Conservation (phyloP, 37 sponge, comb jelly and placozoan genomes). For the Dysidea cf. avara region DNA sequence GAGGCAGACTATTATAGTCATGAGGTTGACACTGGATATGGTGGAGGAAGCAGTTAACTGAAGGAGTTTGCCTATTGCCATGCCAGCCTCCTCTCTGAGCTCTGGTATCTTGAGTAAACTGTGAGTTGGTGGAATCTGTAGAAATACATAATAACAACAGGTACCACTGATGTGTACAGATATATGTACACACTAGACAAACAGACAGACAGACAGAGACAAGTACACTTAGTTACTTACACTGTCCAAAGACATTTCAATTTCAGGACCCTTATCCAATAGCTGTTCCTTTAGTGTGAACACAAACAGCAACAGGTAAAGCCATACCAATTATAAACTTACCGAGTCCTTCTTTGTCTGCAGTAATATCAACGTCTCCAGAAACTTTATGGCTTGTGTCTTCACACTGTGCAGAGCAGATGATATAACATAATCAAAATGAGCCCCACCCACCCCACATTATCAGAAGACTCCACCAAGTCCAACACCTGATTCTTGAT, state of each 20-base stretch:
- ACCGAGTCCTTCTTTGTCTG: slow-evolving; percentile 76
- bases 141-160: too few species aligned
- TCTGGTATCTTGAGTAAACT: slow-evolving; percentile 42
- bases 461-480: slow-evolving; percentile 38
- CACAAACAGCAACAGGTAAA: background rate
- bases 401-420: slow-evolving; percentile 18
- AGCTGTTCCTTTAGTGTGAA: background rate
- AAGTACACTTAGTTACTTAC: too few species aligned
- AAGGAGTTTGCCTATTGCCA: slow-evolving; percentile 50
- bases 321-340: background rate
- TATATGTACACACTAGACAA: too few species aligned
- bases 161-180: too few species aligned
- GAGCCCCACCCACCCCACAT: slow-evolving; percentile 63
- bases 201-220: too few species aligned
- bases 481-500: slow-evolving; percentile 39
- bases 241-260: too few species aligned
- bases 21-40: slow-evolving; percentile 82
- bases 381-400: slow-evolving; percentile 75
- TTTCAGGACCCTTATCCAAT: slow-evolving; percentile 15
- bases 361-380: slow-evolving; percentile 55
- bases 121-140: slow-evolving; percentile 58
- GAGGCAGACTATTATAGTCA: slow-evolving; percentile 79
- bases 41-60: slow-evolving; percentile 44
- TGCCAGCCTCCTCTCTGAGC: slow-evolving; percentile 70
- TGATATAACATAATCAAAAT: background rate